Conservation (phyloP, 2,888 invertebrate species). For the Stramonita haemastoma region DNA sequence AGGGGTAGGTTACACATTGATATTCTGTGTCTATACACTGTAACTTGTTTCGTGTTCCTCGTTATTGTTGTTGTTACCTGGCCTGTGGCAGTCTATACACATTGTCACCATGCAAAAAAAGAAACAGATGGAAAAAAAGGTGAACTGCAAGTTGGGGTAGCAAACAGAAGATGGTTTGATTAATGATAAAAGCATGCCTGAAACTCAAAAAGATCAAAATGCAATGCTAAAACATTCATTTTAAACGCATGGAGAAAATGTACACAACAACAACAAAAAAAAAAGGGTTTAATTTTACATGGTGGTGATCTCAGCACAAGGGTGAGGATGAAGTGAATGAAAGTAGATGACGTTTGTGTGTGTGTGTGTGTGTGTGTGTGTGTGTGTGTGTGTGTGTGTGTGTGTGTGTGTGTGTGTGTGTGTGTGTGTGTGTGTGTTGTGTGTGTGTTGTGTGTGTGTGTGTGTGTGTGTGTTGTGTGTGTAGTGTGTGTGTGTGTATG, state of each 20-base stretch:
- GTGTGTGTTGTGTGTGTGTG: no score
- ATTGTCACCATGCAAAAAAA: conserved; percentile 26
- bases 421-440: no score
- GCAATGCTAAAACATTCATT: not conserved
- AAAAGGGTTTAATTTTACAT: not conserved
- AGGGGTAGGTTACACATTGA: not conserved
- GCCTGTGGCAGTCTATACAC: conserved; percentile 35
- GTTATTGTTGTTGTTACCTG: conserved; percentile 28
- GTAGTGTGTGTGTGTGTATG: no score
- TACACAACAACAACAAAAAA: no score
- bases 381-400: not conserved
- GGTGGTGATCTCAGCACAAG: no score
- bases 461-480: no score
- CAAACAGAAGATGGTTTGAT: no score
- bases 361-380: not conserved
- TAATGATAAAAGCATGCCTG: no score
- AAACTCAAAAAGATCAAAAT: no score
- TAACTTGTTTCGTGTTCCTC: no score
- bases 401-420: no score
- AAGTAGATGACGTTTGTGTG: not conserved
- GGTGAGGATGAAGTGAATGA: no score
- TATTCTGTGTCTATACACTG: not conserved
- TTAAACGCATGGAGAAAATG: not conserved
- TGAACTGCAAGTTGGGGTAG: not conserved
- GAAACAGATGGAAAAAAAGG: not conserved